phyloP scores from a whole-genome alignment of 2,113 vertebrate species.

The Serilophus lunatus region DNA sequence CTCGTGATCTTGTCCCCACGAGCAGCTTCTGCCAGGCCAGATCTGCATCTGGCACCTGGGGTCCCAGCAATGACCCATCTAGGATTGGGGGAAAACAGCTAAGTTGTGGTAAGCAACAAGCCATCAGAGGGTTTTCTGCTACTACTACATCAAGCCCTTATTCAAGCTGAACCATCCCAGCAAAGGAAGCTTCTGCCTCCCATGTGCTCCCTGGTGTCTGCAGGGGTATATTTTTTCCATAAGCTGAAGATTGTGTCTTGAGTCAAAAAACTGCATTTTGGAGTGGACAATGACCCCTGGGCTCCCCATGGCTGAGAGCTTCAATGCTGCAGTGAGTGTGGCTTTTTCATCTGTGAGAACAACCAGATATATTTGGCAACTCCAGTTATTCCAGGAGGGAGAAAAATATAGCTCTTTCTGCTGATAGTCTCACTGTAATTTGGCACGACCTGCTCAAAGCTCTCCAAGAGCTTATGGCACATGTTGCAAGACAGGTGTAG shows the following conservation, averaged over 20 bases:
- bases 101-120: background rate
- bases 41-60: background rate
- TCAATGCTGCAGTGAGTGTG: background rate
- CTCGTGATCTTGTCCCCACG: accelerated
- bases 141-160: background rate
- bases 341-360: background rate
- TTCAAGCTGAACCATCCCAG: background rate
- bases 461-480: background rate
- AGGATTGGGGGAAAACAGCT: background rate
- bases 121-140: background rate
- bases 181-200: background rate
- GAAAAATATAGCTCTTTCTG: background rate
- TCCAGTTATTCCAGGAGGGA: background rate
- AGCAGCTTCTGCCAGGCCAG: background rate
- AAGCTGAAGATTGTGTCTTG: background rate
- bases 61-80: background rate
- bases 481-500: background rate
- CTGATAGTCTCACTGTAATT: background rate
- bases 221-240: background rate
- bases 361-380: background rate
- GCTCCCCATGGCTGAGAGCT: background rate
- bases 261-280: background rate
- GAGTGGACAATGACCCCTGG: background rate
- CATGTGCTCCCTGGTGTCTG: background rate
- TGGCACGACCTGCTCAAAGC: background rate